These are phyloP conservation scores for Philhelius pedissequus DNA, from an alignment of 2,888 invertebrate genomes.

Conservation along the genomic window DNA sequence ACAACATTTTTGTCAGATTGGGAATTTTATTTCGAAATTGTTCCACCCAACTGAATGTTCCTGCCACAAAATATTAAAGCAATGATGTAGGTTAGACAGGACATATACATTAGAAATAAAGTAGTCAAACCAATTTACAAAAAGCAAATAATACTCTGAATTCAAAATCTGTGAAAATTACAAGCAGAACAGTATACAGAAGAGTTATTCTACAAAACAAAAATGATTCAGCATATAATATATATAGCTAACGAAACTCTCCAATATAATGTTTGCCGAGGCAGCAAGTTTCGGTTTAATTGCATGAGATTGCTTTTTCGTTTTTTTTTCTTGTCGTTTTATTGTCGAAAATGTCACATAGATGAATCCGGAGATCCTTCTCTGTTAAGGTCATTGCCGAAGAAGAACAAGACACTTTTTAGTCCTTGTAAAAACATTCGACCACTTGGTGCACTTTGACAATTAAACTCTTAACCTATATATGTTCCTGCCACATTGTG, in stretches of 20 bases:
- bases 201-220: too few relatives aligned
- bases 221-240: too few relatives aligned
- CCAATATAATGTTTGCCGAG: constrained; percentile 4
- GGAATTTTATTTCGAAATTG: too few relatives aligned
- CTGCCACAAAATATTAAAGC: too few relatives aligned
- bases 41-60: too few relatives aligned
- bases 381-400: constrained; percentile 1
- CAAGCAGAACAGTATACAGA: too few relatives aligned
- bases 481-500: background rate
- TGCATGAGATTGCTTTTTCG: constrained; percentile 8
- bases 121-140: too few relatives aligned
- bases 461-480: constrained; percentile 24
- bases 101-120: too few relatives aligned
- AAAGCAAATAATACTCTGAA: too few relatives aligned
- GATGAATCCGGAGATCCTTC: background rate
- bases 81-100: too few relatives aligned
- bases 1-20: too few relatives aligned
- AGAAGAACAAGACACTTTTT: background rate
- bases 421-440: constrained; percentile 1
- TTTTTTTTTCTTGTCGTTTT: background rate
- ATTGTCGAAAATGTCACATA: background rate
- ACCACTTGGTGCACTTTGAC: constrained; percentile 23
- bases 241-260: background rate
- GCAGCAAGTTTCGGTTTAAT: constrained; percentile 19
- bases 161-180: too few relatives aligned